Base-by-base conservation (phyloP, 35 echinoderm and acorn worm genomes). In the Heliocidaris erythrogramma region DNA sequence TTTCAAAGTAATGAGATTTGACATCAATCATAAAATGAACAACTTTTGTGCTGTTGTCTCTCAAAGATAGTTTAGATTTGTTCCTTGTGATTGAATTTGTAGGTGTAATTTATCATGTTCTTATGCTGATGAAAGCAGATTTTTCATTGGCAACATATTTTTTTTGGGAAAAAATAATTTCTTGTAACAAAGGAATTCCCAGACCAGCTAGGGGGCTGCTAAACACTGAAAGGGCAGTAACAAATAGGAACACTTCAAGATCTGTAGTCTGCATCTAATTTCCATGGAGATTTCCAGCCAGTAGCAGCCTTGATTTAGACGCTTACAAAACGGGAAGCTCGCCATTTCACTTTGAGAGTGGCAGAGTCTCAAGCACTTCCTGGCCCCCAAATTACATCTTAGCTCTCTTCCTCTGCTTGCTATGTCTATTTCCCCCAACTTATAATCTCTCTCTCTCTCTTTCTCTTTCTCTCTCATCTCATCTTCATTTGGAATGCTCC, bases 261-360 rank as follows among this genome's bases (percentile, higher is more conserved):
- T 78, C 65, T 78, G 18, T 7, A 78, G 65, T 78, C 65, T 78
- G 65, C 27, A 78, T 78, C 65, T 78, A n/a, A 78, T 78, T 78
- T 78, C 65, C 65, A 78, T 78, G 65, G 65, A 78, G 65, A 78
- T 78, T 78, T 78, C 65, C 65, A 78, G 65, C 27, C 65, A 78
- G 65, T 78, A 78, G 65, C 65, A 78, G 65, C 27, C 65, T 21
- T 78, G 65, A 18, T 78, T 21, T 18, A 78, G 27, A 78, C 8
- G 65, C 65, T 78, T n/a, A 78, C 65, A 27, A 78, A 18, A 78
- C 65, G 65, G 65, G 65, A 78, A 78, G 65, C 21, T 78, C 8
- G 65, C 18, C 18, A 78, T n/a, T 78, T 78, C 27, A n/a, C 65
- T 78, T 78, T 78, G 65, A 78, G 65, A 21, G 65, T 27, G 18